Base-by-base conservation (phyloP, 2,113 vertebrate genomes). In the Xenopus tropicalis region DNA sequence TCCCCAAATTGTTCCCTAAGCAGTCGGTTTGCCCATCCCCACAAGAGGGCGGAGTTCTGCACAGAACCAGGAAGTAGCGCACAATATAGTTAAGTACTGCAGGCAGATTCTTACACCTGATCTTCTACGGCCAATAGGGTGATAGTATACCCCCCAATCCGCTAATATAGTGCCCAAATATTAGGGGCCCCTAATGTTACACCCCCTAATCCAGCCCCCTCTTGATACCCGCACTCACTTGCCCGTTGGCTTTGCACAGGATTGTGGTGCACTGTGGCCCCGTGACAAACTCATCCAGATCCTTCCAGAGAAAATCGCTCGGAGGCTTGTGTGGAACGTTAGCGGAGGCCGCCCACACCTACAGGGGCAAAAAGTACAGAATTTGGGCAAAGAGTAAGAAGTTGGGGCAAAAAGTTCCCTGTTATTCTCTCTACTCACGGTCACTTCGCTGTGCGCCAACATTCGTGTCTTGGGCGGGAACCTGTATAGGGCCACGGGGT, bases 231-330 rank as follows among this genome's bases (percentile, higher is more conserved):
- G 14, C 66, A 79, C 82, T 83, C 48, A 84, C 80, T 61, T 85
- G 81, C 21, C 84, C 81, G 0, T 68, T 66, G 5, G 83, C 72
- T 23, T 84, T 83, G 70, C 83, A 87, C 37, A 87, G 77, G 69
- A 87, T 78, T 0, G 82, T 85, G 21, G 79, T 81, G 56, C 80
- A 88, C 0, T 77, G 64, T 0, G 80, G 73, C 16, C 37, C 82
- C 14, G 72, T 78, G 29, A 43, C 72, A 71, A 89, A 88, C 42
- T 61, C 82, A 48, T 73, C n/a, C 62, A 85, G 68, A 19, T 87
- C 80, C 59, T 89, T 85, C 88, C 87, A 87, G 14, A 89, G 77
- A 63, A 88, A 88, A 79, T 84, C 70, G 1, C 72, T 78, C 11
- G 84, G 86, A 58, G 73, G 76, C 13, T 75, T 73, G 24, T 82